Evolutionary conservation across 2,888 invertebrate species (phyloP).

Genomic region (Azorinus chamasolen): DNA sequence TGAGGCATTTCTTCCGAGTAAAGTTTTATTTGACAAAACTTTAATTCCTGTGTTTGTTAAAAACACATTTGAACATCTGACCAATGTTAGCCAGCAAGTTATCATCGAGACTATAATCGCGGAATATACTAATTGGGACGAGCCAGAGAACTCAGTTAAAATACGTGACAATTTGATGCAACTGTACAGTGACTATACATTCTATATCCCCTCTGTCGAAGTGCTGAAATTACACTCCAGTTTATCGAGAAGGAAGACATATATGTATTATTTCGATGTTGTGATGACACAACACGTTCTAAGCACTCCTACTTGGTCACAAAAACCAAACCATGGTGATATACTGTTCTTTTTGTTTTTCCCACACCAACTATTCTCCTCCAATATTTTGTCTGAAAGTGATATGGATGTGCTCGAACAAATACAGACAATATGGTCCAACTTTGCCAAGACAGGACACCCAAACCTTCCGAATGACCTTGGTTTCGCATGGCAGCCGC

Average conservation of each 20-base stretch:
- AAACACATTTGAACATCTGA: neutral
- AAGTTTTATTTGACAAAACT: conserved; percentile 24
- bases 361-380: no score
- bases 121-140: conserved; percentile 41
- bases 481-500: no score
- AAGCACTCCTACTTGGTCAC: no score
- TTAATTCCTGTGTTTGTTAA: conserved; percentile 15
- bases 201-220: conserved; percentile 96
- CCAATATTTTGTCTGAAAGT: no score
- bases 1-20: conserved; percentile 11
- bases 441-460: no score
- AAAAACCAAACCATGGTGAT: no score
- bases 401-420: no score
- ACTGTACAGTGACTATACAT: conserved; percentile 97
- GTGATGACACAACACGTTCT: conserved; percentile 35
- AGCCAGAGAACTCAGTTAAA: conserved; percentile 88
- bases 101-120: conserved; percentile 17
- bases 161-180: conserved; percentile 96
- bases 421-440: no score
- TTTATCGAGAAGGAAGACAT: conserved; percentile 36
- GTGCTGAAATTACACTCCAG: conserved; percentile 94
- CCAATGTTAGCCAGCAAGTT: neutral
- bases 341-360: no score
- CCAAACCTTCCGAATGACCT: no score
- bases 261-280: conserved; percentile 70